These are phyloP conservation scores for Protonibea diacanthus DNA, from an alignment of 2,797 vertebrate genomes.

Conservation along the genomic window DNA sequence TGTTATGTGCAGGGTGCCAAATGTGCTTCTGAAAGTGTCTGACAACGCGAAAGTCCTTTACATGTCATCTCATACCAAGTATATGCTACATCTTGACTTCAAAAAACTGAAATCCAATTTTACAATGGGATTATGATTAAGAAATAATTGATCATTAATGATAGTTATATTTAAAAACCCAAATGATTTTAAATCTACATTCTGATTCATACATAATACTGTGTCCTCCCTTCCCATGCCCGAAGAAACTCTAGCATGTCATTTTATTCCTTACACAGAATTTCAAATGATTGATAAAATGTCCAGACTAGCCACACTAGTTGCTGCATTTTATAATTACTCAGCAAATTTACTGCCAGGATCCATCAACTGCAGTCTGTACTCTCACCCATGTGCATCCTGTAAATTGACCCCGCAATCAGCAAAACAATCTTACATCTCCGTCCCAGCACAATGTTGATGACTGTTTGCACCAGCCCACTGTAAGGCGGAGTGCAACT, in stretches of 20 bases:
- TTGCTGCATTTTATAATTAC: constrained; percentile 6
- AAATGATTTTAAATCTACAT: not conserved
- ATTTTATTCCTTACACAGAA: constrained; percentile 14
- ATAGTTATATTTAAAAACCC: not conserved
- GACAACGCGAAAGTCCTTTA: constrained; percentile 1
- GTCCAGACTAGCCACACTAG: constrained; percentile 17
- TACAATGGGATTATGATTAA: not conserved
- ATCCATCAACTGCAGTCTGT: constrained; percentile 35
- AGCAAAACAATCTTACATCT: constrained; percentile 34
- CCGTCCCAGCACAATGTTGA: constrained; percentile 26
- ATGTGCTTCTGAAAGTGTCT: constrained; percentile 36
- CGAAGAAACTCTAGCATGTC: constrained; percentile 16
- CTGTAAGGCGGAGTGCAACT: not conserved
- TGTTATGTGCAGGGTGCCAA: constrained; percentile 37
- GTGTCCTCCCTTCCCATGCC: not conserved
- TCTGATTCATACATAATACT: constrained; percentile 2
- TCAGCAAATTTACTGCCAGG: constrained; percentile 58
- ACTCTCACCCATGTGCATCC: constrained; percentile 27
- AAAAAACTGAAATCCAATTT: not conserved
- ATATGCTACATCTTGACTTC: not conserved
- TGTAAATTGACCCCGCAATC: constrained; percentile 43
- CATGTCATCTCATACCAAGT: not conserved
- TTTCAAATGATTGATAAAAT: constrained; percentile 49
- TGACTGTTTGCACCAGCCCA: constrained; percentile 44
- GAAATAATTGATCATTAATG: no score